Conservation (phyloP, 2,113 vertebrate species). For the Spheniscus mendiculus region DNA sequence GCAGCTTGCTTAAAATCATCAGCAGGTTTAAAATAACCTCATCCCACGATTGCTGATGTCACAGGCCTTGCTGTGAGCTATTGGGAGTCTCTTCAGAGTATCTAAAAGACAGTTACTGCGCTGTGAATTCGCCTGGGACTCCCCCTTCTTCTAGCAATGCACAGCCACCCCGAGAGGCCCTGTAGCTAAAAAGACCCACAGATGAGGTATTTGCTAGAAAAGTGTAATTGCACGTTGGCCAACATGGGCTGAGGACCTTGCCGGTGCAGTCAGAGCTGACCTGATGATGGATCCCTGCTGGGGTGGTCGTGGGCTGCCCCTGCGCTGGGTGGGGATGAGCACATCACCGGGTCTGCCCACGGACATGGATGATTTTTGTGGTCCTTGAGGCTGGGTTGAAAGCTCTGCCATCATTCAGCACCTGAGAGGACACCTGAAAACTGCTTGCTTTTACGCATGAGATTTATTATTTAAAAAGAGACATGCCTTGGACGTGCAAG, state of each 20-base stretch:
- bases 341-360: accelerated
- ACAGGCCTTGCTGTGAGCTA: not conserved
- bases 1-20: not conserved
- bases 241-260: not conserved
- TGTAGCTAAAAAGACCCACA: not conserved
- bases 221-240: accelerated
- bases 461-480: not conserved
- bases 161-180: not conserved
- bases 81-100: not conserved
- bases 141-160: not conserved
- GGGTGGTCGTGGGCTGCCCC: not conserved
- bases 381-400: not conserved
- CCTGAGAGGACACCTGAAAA: not conserved
- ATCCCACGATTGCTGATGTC: accelerated
- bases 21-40: not conserved
- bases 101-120: too few species aligned
- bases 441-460: accelerated
- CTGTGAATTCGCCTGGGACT: not conserved
- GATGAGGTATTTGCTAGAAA: not conserved
- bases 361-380: not conserved
- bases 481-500: not conserved
- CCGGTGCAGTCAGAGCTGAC: accelerated
- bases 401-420: not conserved
- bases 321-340: accelerated
- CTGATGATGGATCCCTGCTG: not conserved